phyloP scores from a whole-genome alignment of 2,888 invertebrate species.

The Tolmerus cingulatus region DNA sequence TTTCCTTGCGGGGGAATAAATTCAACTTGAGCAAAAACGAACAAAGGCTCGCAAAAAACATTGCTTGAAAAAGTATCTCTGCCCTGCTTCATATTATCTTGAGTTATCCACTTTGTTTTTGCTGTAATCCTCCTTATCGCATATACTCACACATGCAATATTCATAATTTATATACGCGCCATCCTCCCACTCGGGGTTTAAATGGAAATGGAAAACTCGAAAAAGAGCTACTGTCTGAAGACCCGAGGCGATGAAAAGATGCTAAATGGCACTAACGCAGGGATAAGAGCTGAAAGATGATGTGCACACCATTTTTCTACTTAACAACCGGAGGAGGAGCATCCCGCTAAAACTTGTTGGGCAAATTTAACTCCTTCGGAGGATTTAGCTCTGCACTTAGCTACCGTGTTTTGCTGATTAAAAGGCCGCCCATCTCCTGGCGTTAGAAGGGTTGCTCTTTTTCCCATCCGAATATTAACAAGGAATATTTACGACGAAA shows the following conservation, averaged over 20 bases:
- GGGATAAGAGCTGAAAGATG: constrained; percentile 16
- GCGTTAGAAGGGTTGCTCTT: neutral
- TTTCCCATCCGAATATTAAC: constrained; percentile 3
- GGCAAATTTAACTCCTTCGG: constrained; percentile 19
- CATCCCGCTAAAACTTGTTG: neutral
- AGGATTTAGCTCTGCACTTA: neutral
- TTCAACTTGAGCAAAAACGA: constrained; percentile 13
- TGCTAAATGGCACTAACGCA: constrained; percentile 20
- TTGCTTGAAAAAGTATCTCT: constrained; percentile 18
- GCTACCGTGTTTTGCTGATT: constrained; percentile 25
- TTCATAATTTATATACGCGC: constrained; percentile 14
- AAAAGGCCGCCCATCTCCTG: neutral
- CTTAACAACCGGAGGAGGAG: constrained; percentile 6
- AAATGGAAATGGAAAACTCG: constrained; percentile 23
- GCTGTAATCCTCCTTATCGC: constrained; percentile 30
- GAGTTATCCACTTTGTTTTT: constrained; percentile 28
- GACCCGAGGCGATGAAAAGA: constrained; percentile 24
- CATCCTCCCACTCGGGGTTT: neutral
- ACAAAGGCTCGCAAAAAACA: neutral
- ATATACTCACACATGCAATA: constrained; percentile 27
- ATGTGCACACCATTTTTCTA: constrained; percentile 33
- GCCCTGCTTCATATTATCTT: constrained; percentile 9
- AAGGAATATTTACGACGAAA: constrained; percentile 19
- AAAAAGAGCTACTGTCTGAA: constrained; percentile 29
- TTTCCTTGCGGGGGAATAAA: neutral